These are phyloP conservation scores for Corythaeola cristata DNA, from an alignment of 2,113 vertebrate genomes.

Conservation along the genomic window DNA sequence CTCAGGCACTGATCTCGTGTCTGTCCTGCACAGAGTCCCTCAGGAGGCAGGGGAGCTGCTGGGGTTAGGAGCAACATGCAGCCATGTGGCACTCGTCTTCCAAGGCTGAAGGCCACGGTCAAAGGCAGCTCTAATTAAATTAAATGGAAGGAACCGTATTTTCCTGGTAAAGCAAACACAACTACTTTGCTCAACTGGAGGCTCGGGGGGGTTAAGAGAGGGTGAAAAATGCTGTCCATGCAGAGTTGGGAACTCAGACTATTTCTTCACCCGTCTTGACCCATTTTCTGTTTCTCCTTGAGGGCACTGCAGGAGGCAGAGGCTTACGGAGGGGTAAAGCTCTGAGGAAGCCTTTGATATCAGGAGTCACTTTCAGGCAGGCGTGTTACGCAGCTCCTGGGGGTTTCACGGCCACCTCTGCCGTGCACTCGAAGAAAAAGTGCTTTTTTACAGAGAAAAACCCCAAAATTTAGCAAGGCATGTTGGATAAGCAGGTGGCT, in stretches of 20 bases:
- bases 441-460: slow-evolving; percentile 16
- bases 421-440: background rate
- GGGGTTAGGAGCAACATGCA: background rate
- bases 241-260: background rate
- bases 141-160: background rate
- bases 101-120: slow-evolving; percentile 6
- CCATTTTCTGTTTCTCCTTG: background rate
- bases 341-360: background rate
- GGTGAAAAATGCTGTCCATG: background rate
- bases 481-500: background rate
- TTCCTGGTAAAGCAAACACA: background rate
- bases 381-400: background rate
- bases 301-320: background rate
- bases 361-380: background rate
- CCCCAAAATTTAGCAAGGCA: background rate
- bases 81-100: background rate
- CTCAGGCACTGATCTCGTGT: slow-evolving; percentile 38
- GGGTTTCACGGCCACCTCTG: background rate
- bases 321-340: background rate
- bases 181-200: background rate
- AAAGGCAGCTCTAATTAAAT: background rate
- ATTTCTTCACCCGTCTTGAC: background rate
- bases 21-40: slow-evolving; percentile 7
- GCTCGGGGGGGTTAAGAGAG: background rate
- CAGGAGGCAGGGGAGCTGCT: slow-evolving; percentile 36